Base-by-base conservation (phyloP, 1,140 invertebrate genomes). In the Helicorthomorpha holstii region DNA sequence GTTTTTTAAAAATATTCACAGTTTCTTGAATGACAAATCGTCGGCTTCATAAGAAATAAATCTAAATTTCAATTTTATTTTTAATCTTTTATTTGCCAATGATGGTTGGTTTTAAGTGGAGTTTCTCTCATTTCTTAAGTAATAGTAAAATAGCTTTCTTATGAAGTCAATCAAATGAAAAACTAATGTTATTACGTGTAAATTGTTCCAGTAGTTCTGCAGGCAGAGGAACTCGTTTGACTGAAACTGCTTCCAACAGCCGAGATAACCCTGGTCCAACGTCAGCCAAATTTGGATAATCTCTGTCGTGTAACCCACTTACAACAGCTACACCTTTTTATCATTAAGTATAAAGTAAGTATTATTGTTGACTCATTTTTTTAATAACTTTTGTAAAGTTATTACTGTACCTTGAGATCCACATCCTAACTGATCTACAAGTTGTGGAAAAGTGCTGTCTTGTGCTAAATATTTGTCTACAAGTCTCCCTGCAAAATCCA, bases 121-220 rank as follows among this genome's bases (percentile, higher is more conserved):
- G n/a, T 10, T 10, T 38, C 7, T 38, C n/a, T n/a, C n/a, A n/a
- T n/a, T n/a, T n/a, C n/a, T n/a, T n/a, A n/a, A n/a, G n/a, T n/a
- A n/a, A n/a, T n/a, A n/a, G n/a, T n/a, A n/a, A n/a, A n/a, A n/a
- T n/a, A n/a, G n/a, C n/a, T n/a, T n/a, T n/a, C n/a, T n/a, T n/a
- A n/a, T n/a, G n/a, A n/a, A n/a, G n/a, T n/a, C 29, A 34, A 7
- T 7, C 29, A 34, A 34, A 34, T 34, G 29, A 44, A 52, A 63
- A 69, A 62, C n/a, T n/a, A n/a, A n/a, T n/a, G n/a, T n/a, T n/a
- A 67, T 69, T 71, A 73, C 70, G 68, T 22, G 63, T 64, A 68
- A 74, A 74, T 55, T 74, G 72, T 60, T 75, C 71, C 2, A 73
- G 61, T 4, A 75, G 58, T 54, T 73, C 69, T 24, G 66, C 57